Conservation (phyloP, 2,113 vertebrate genomes). For the Mungos mungo region DNA sequence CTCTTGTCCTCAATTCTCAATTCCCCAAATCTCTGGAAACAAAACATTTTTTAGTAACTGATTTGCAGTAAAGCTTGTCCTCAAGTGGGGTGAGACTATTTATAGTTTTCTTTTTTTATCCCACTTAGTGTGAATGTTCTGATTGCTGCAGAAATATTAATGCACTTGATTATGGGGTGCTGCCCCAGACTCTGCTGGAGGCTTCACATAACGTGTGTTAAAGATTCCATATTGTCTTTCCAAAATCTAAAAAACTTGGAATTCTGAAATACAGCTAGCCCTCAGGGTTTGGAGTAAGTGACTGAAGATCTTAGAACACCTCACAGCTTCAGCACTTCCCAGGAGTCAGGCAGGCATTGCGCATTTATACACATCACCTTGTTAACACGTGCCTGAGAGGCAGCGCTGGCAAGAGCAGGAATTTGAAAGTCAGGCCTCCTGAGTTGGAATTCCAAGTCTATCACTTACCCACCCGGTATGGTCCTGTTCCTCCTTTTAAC, state of each 20-base stretch:
- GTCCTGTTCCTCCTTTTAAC: not conserved
- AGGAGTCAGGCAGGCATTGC: not conserved
- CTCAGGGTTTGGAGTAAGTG: not conserved
- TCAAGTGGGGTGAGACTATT: conserved; percentile 63
- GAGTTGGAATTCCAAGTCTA: not conserved
- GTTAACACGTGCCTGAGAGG: not conserved
- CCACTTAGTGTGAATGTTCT: conserved; percentile 64
- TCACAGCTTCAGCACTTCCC: not conserved
- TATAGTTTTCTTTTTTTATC: conserved; percentile 70
- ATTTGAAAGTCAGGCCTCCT: not conserved
- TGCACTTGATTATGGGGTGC: conserved; percentile 55
- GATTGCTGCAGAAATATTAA: conserved; percentile 73
- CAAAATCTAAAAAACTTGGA: not conserved
- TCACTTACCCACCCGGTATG: not conserved
- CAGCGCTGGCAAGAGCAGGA: not conserved
- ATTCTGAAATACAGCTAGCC: conserved; percentile 32
- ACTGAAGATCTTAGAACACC: not conserved
- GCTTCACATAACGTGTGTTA: conserved; percentile 3
- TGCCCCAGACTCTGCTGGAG: not conserved
- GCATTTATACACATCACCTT: not conserved
- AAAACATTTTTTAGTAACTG: conserved; percentile 13
- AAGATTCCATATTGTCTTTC: not conserved
- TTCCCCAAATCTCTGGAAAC: conserved; percentile 18
- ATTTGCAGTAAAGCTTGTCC: conserved; percentile 46
- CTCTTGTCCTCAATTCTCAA: not conserved